Percentiles rank a stretch among this genome's conserved stretches.
These are phyloP conservation scores for Nymphalis urticae DNA, from an alignment of 2,888 invertebrate species.

Conservation along the genomic window DNA sequence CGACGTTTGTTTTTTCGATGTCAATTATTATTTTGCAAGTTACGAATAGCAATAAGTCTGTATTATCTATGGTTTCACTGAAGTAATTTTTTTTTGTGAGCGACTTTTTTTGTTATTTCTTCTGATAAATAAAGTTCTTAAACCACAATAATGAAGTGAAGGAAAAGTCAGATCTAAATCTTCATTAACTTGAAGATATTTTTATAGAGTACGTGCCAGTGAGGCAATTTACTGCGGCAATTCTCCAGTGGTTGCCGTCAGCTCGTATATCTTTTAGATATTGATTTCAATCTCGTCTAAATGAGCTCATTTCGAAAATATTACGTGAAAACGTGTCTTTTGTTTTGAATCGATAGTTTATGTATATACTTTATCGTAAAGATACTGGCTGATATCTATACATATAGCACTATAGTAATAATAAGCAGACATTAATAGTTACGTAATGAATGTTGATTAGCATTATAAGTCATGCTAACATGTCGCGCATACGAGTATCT, in stretches of 20 bases:
- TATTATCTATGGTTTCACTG: no score
- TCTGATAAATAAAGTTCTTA: no score
- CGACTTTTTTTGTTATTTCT: no score
- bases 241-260: slow-evolving; percentile 26
- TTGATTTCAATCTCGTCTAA: slow-evolving; percentile 31
- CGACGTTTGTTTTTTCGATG: no score
- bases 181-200: slow-evolving; percentile 15
- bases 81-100: no score
- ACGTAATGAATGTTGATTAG: no score
- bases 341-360: slow-evolving; percentile 10
- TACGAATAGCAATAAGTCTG: no score
- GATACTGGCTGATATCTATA: background rate
- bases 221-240: slow-evolving; percentile 26
- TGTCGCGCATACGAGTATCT: no score
- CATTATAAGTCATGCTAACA: no score
- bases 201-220: slow-evolving; percentile 14
- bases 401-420: no score
- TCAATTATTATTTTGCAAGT: no score
- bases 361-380: slow-evolving; percentile 1
- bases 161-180: background rate
- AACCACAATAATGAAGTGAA: background rate
- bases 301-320: slow-evolving; percentile 24
- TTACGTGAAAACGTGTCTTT: slow-evolving; percentile 22
- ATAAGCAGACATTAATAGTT: no score
- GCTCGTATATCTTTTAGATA: slow-evolving; percentile 30